Evolutionary conservation across 2,113 vertebrate genomes (phyloP).

Genomic region (Centropus unirufus): DNA sequence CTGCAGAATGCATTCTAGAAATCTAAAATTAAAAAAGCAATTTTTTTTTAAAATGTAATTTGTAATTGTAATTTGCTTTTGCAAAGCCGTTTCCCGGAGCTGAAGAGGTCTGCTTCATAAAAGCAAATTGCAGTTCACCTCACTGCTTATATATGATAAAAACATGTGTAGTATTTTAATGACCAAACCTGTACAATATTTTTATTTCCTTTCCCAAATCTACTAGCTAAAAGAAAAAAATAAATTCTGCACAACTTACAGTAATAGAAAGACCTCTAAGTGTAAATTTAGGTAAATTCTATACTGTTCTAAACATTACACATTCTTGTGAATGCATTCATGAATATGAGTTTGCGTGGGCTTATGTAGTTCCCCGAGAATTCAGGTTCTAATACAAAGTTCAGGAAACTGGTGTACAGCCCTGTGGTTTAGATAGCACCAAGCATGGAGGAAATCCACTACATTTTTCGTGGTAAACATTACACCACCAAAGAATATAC

Average conservation of each 20-base stretch:
- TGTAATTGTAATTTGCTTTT: not conserved
- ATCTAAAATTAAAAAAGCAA: not conserved
- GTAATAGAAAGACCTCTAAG: not conserved
- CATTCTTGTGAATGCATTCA: not conserved
- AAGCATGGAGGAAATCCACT: fast-evolving
- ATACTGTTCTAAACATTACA: not conserved
- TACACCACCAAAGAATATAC: not conserved
- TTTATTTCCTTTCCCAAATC: not conserved
- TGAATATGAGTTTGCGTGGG: not conserved
- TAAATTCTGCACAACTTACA: not conserved
- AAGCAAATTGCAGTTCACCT: not conserved
- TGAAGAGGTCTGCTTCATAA: not conserved
- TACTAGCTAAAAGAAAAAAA: not conserved
- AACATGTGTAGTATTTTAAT: not conserved
- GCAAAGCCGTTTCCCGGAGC: not conserved
- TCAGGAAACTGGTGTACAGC: not conserved
- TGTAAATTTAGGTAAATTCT: not conserved
- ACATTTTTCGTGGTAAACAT: not conserved
- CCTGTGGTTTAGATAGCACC: fast-evolving
- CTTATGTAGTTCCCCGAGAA: not conserved
- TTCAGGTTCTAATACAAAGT: not conserved
- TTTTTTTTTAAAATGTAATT: not conserved
- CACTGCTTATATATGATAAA: not conserved
- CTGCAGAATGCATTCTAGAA: not conserved
- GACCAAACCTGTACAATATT: not conserved